These are phyloP conservation scores for Xenotilapia flavipinnis DNA, from an alignment of 2,113 vertebrate species.

Conservation along the genomic window DNA sequence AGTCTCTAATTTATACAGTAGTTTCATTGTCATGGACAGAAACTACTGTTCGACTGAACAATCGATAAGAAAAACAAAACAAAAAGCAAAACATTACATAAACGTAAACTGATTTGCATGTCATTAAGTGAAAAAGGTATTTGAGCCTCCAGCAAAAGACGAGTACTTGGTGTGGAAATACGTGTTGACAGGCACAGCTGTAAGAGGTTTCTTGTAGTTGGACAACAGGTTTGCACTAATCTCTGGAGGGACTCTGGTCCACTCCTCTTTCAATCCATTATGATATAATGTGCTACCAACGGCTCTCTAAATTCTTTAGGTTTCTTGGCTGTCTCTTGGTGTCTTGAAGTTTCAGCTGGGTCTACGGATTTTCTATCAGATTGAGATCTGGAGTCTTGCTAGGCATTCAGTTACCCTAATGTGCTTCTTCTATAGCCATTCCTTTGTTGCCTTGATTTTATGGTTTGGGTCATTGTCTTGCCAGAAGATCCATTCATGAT, in stretches of 20 bases:
- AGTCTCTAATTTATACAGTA: background rate
- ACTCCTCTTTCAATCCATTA: background rate
- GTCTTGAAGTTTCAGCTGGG: background rate
- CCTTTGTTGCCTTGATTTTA: background rate
- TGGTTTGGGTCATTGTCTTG: background rate
- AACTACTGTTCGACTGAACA: background rate
- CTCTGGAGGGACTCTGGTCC: background rate
- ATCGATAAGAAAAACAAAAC: background rate
- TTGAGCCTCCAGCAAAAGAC: background rate
- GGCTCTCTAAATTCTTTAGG: background rate
- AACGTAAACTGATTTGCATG: background rate
- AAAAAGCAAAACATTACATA: background rate
- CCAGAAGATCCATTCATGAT: background rate
- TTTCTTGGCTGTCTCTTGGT: background rate
- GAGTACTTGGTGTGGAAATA: background rate
- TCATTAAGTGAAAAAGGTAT: background rate
- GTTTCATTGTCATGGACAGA: background rate
- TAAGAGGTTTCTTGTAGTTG: background rate
- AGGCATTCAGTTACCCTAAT: background rate
- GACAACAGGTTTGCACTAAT: background rate
- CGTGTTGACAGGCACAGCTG: background rate
- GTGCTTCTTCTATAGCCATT: background rate
- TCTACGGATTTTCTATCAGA: background rate
- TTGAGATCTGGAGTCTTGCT: background rate
- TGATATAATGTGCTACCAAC: rapidly evolving